phyloP scores from a whole-genome alignment of 2,113 vertebrate genomes.

The Leiothrix lutea region DNA sequence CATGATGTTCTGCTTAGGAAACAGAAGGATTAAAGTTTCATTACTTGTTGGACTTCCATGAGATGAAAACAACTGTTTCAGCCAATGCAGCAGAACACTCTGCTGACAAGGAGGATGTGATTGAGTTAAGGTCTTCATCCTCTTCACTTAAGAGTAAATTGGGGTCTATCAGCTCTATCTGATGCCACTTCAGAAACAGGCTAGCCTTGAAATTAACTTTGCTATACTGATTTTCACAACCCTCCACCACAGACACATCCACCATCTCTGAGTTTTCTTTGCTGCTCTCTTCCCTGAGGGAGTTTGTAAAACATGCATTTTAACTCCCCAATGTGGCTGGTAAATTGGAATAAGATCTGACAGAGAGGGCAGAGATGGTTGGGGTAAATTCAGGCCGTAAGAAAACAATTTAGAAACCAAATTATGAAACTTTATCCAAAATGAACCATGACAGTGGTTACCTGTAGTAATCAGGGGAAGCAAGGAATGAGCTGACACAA shows the following conservation, averaged over 20 bases:
- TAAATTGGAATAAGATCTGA: not conserved
- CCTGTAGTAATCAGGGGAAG: not conserved
- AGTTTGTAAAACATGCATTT: not conserved
- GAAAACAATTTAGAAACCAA: not conserved
- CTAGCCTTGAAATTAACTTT: not conserved
- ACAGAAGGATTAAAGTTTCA: not conserved
- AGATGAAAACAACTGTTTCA: not conserved
- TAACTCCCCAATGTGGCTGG: not conserved
- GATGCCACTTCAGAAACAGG: not conserved
- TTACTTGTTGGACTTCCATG: not conserved
- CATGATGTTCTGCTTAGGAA: not conserved
- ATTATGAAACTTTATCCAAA: not conserved
- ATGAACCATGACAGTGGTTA: not conserved
- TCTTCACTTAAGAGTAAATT: not conserved
- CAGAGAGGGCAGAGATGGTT: not conserved
- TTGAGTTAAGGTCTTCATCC: not conserved
- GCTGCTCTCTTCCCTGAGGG: not conserved
- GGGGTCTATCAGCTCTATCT: not conserved
- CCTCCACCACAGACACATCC: not conserved
- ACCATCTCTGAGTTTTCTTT: not conserved
- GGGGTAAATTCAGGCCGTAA: not conserved
- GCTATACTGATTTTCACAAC: not conserved
- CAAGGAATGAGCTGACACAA: not conserved
- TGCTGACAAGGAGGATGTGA: not conserved
- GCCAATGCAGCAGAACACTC: not conserved